Percentiles rank a stretch among this genome's conserved stretches.
These are phyloP conservation scores for Drosophila ficusphila DNA, from an alignment of 1,140 invertebrate species.

Conservation along the genomic window DNA sequence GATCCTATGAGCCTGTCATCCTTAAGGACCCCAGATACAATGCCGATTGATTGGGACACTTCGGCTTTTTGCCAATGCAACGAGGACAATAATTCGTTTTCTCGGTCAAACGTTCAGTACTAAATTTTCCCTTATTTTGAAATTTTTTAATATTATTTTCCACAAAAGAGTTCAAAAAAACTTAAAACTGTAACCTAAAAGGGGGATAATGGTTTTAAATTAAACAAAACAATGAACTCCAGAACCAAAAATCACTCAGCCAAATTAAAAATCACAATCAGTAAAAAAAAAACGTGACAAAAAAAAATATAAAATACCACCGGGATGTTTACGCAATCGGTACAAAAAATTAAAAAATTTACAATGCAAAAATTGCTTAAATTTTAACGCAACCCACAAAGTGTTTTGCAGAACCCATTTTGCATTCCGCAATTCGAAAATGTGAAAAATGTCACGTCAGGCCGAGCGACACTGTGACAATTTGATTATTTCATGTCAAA, in stretches of 20 bases:
- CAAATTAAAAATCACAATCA: no score
- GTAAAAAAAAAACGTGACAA: background rate
- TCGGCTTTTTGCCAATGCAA: background rate
- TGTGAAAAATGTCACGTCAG: conserved; percentile 45
- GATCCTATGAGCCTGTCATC: conserved; percentile 36
- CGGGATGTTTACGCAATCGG: background rate
- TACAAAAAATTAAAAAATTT: conserved; percentile 25
- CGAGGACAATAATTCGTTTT: background rate
- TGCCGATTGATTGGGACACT: conserved; percentile 31
- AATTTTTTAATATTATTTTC: no score
- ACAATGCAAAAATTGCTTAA: conserved; percentile 50
- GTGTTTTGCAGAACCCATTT: conserved; percentile 26
- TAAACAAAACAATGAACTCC: background rate
- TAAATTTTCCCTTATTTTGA: no score
- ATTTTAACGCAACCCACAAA: conserved; percentile 44
- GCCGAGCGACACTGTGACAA: conserved; percentile 56
- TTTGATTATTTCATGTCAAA: conserved; percentile 79
- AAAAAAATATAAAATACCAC: background rate
- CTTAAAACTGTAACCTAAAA: no score
- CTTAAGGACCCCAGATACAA: conserved; percentile 37
- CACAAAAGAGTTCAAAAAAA: no score
- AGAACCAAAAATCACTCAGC: conserved; percentile 8
- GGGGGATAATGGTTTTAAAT: no score
- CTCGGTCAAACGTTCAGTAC: background rate
- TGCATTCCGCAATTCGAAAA: conserved; percentile 20